A percentile compares a stretch with the other conserved stretches of the same genome.
Conservation (phyloP, 2,113 vertebrate species). For the Oceanites oceanicus region DNA sequence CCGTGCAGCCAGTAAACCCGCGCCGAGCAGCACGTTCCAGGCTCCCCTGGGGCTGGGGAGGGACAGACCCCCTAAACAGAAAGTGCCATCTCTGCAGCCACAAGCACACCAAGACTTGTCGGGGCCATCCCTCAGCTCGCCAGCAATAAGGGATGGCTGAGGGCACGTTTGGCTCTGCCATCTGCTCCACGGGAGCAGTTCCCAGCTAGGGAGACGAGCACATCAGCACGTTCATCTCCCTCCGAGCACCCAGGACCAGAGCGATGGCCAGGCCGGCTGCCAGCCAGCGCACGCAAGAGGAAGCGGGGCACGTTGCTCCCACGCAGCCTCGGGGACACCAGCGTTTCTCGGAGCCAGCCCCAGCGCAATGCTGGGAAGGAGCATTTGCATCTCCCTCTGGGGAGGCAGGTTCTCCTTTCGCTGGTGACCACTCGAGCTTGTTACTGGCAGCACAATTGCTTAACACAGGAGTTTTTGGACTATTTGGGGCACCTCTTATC, state of each 20-base stretch:
- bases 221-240: accelerated
- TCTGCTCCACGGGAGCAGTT: accelerated
- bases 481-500: not conserved
- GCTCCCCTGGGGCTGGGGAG: not conserved
- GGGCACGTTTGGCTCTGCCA: not conserved
- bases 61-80: not conserved
- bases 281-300: not conserved
- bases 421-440: not conserved
- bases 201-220: not conserved
- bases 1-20: not conserved
- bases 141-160: not conserved
- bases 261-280: not conserved
- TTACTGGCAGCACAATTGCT: not conserved
- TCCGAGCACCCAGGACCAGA: accelerated
- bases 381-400: not conserved
- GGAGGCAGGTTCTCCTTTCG: not conserved
- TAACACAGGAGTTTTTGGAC: not conserved
- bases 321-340: not conserved
- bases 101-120: not conserved
- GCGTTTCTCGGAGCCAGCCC: accelerated
- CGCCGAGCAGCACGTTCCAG: not conserved
- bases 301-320: not conserved
- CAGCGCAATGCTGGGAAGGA: accelerated
- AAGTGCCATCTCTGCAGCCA: not conserved
- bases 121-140: not conserved